Evolutionary conservation across 2,797 vertebrate genomes (phyloP).

Genomic region (Rhinichthys osculus): DNA sequence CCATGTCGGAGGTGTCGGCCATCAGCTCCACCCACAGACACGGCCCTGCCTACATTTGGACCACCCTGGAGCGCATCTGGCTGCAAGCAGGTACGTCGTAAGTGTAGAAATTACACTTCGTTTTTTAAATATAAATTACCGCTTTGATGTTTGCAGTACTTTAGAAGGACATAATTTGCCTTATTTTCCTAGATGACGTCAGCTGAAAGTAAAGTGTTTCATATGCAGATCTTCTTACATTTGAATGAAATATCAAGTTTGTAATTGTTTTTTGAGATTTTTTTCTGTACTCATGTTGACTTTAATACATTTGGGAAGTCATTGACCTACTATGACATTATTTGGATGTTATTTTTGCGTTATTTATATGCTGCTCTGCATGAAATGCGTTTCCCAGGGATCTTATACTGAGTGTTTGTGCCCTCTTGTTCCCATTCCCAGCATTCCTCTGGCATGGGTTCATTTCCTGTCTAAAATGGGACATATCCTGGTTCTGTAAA

Average conservation of each 20-base stretch:
- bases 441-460: conserved; percentile 71
- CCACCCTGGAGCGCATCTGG: conserved; percentile 93
- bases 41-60: conserved; percentile 91
- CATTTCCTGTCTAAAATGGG: conserved; percentile 72
- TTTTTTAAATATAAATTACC: neutral
- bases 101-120: neutral
- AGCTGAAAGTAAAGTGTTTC: neutral
- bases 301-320: conserved; percentile 9
- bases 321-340: conserved; percentile 10
- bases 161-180: neutral
- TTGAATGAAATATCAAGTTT: neutral
- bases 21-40: conserved; percentile 86
- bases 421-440: conserved; percentile 61
- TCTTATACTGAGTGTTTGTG: conserved; percentile 49
- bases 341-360: conserved; percentile 30
- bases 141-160: neutral
- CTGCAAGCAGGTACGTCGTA: conserved; percentile 88
- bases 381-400: conserved; percentile 56
- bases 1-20: conserved; percentile 90
- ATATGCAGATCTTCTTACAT: neutral
- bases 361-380: conserved; percentile 51
- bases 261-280: neutral
- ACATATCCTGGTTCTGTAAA: conserved; percentile 63
- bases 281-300: conserved; percentile 1
- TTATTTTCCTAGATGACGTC: neutral